Evolutionary conservation across 1,140 invertebrate genomes (phyloP).

Genomic region (Diachasma alloeum): DNA sequence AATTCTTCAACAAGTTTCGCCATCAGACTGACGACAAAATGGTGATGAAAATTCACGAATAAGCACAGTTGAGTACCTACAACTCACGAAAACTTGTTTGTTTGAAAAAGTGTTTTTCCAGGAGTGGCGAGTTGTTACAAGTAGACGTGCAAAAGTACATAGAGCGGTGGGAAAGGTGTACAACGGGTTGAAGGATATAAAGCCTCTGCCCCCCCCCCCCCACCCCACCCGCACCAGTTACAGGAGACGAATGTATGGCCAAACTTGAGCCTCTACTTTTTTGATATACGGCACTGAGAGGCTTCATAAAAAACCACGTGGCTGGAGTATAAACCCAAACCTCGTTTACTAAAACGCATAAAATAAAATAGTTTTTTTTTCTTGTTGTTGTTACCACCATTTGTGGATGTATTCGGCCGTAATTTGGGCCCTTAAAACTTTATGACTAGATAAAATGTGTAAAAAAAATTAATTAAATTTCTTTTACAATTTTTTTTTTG

Average conservation of each 20-base stretch:
- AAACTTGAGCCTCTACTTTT: constrained; percentile 1
- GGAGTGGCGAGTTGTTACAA: constrained; percentile 1
- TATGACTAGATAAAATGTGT: not conserved
- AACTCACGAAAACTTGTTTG: not conserved
- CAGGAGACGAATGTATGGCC: not conserved
- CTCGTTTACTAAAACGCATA: not conserved
- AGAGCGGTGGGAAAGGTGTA: not conserved
- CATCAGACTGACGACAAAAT: not conserved
- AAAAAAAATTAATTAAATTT: not conserved
- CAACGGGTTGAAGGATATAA: not conserved
- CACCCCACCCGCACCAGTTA: not conserved
- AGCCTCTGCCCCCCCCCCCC: too few relatives aligned
- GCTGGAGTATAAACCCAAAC: not conserved
- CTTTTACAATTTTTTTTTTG: not conserved
- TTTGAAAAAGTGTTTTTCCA: not conserved
- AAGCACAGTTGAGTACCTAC: not conserved
- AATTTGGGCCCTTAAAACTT: not conserved
- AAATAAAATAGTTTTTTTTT: not conserved
- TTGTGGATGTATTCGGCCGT: not conserved
- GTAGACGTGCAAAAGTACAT: not conserved
- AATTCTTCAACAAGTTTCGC: not conserved
- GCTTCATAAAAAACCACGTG: not conserved
- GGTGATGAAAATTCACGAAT: not conserved
- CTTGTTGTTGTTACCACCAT: not conserved
- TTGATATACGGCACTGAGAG: not conserved